Evolutionary conservation across 2,113 vertebrate genomes (phyloP), one percentile per base, ranked within the genome.

Genomic region (Grammomys dolichurus): DNA sequence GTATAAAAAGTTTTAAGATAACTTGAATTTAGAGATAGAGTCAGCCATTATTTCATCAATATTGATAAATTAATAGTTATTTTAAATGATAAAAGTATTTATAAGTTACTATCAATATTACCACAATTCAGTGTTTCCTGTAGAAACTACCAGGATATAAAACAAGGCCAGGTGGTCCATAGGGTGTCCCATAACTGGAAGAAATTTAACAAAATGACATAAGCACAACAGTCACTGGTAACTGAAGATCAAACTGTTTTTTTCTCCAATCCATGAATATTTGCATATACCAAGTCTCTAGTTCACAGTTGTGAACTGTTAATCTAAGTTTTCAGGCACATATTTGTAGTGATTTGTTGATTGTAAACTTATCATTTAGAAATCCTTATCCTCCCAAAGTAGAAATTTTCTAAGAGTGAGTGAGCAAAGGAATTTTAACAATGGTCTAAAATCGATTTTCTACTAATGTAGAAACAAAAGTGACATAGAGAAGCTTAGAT

Each of bases 301-400:
- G 31, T 33, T 17, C 4, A 33, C 43, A 51, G 51, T 51, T 51
- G 48, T 51, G 51, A 48, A 67, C 31, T 67, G 48, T 48, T 65
- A 46, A 33, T 31, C 43, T 12, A 43, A 43, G 4, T 48, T 86
- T 67, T 3, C 43, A 65, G 40, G 43, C 16, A 48, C 26, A 26
- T 60, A 82, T n/a, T 26, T 82, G 22, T 40, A 17, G n/a, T 63
- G 40, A 9, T 46, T 91, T 90, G 1, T 72, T 81, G 7, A 36
- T 94, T 87, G 20, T 85, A 91, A 63, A 87, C 5, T 84, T 81
- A 67, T 26, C 1, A 76, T 54, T 80, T 31, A 46, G 5, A 96
- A 90, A 89, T 78, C 82, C 1, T 92, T 84, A 20, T 89, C 5
- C 28, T 85, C 75, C 4, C 13, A 80, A 95, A 92, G 84, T 58